Evolutionary conservation across 2,113 vertebrate genomes (phyloP), one percentile per base, ranked within the genome.

Genomic region (Atrichornis clamosus): DNA sequence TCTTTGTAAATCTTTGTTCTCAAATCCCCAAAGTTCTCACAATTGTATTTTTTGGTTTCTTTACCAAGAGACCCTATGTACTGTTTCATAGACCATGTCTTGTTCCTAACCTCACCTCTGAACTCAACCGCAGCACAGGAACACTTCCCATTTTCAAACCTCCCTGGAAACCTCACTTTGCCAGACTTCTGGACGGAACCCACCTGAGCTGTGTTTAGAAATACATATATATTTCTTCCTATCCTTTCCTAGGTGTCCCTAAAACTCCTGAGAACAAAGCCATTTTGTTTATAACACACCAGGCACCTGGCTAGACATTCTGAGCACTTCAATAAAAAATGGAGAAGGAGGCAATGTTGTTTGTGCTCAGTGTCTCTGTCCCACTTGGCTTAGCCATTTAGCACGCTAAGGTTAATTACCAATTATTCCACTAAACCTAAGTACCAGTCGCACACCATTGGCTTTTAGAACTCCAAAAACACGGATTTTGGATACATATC

Each of bases 391-490:
- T 58, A 70, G 52, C 41, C 23, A 49, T 90, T 86, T 67, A 67
- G 49, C 37, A 58, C 18, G 21, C 35, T 87, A 60, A 39, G 12
- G 33, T 68, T 94, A 74, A 84, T 74, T 84, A 72, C 55, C 28
- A n/a, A 39, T 42, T 18, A 26, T 16, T 77, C 35, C 65, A 47
- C 59, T 80, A 88, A 90, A 83, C 11, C 23, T 64, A 84, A 79
- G 65, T 27, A 44, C 15, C 37, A 68, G n/a, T 63, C 3, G 0
- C 30, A 70, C 22, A 60, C 10, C 0, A 0, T 2, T 32, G 53
- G 26, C 58, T 87, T 96, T 91, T n/a, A 93, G 23, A 84, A 49
- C 11, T 77, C 55, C 44, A 73, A 53, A 73, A 53, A 59, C 39
- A 62, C 0, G 0, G 58, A 70, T 68, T 86, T 90, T 46, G 9